Base-by-base conservation (phyloP, 2,888 invertebrate species). In the Lepidochrysops patricia region DNA sequence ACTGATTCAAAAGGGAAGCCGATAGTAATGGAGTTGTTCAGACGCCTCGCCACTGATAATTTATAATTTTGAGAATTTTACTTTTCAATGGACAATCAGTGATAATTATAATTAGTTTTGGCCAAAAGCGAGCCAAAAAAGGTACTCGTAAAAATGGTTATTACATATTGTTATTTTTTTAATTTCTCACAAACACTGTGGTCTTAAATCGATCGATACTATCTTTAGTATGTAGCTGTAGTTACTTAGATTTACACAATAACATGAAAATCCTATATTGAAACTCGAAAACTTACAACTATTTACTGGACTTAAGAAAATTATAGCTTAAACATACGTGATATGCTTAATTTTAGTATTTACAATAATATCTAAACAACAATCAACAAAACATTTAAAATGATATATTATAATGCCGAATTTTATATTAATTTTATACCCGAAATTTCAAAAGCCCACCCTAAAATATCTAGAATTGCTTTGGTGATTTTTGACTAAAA, bases 301-400 rank as follows among this genome's bases (percentile, higher is more conserved):
- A 67, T 54, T 61, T 61, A 66, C 57, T 64, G 64, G 62, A 61
- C 63, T 67, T 68, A 66, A 61, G 61, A 62, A 61, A 61, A 57
- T 60, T 77, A 73, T 73, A 74, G 68, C 66, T 67, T 72, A 80
- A 80, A 82, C 81, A 75, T 71, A 75, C 72, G 71, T 83, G 84
- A 86, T 86, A 84, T 85, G 84, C 78, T 71, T 68, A 60, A 58
- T 66, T 72, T 66, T 70, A 70, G 64, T 79, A 79, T 83, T 62
- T 82, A 84, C 79, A 83, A 74, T 71, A 77, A 74, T 68, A 65
- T 70, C 71, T 72, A 70, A 70, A 80, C 77, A 84, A 82, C 80
- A 81, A 80, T 76, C 75, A 80, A 80, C 80, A 79, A 76, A 80
- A 77, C 76, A 76, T 70, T 68, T 72, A 70, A 70, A 69, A 63